Percentiles rank a stretch among this genome's conserved stretches.
These are phyloP conservation scores for Gnatocerus cornutus DNA, from an alignment of 2,888 invertebrate species.

Conservation along the genomic window DNA sequence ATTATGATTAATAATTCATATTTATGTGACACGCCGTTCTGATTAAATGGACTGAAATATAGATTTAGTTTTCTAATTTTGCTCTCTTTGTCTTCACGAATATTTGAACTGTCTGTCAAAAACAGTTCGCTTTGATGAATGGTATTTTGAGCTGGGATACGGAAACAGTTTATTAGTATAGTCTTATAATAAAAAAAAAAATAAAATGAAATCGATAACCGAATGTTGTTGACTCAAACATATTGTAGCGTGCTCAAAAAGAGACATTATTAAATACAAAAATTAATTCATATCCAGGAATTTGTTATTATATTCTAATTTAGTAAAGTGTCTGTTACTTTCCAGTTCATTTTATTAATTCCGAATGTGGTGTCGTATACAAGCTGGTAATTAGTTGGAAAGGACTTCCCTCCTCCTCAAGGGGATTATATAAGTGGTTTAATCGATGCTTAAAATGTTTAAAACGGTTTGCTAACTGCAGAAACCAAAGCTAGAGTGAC, in stretches of 20 bases:
- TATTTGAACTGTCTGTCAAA: slow-evolving; percentile 40
- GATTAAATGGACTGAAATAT: slow-evolving; percentile 1
- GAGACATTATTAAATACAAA: no score
- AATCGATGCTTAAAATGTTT: neutral
- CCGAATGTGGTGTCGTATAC: neutral
- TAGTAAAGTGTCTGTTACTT: neutral
- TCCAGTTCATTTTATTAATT: neutral
- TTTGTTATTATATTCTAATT: no score
- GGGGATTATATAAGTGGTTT: neutral
- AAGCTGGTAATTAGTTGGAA: neutral
- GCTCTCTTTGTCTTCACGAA: slow-evolving; percentile 8
- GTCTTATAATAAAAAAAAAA: slow-evolving; percentile 23
- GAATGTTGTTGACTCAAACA: slow-evolving; percentile 15
- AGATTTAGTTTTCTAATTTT: slow-evolving; percentile 9
- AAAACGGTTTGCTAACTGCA: slow-evolving; percentile 23
- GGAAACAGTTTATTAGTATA: slow-evolving; percentile 22
- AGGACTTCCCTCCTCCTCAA: neutral
- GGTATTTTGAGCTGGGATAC: slow-evolving; percentile 20
- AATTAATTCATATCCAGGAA: no score
- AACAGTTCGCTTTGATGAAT: slow-evolving; percentile 41
- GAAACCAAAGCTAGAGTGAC: slow-evolving; percentile 41
- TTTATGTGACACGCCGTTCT: no score
- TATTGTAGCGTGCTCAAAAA: neutral
- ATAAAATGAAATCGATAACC: slow-evolving; percentile 14
- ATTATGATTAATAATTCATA: no score